Base-by-base conservation (phyloP, 1,140 invertebrate genomes). In the Megalopta genalis region DNA sequence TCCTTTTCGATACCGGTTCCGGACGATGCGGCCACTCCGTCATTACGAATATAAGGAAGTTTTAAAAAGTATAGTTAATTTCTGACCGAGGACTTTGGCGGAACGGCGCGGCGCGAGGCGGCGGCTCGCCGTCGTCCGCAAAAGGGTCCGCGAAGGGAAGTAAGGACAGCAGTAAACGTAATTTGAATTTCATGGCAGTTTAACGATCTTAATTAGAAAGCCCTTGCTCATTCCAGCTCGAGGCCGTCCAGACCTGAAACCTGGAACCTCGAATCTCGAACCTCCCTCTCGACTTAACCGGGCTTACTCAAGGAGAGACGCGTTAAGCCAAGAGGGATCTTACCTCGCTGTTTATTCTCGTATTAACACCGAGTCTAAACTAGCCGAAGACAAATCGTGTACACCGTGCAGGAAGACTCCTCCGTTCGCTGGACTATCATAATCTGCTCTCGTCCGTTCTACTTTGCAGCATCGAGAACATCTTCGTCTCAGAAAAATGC, bases 161-260 rank as follows among this genome's bases (percentile, higher is more conserved):
- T 86, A 84, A 87, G 86, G 84, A 86, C 82, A 87, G 79, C 79
- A 84, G 87, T 87, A 87, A 88, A 87, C 82, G 86, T 86, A 88
- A 89, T 89, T 88, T 88, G 88, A 88, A 89, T 89, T 89, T 89
- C 88, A 89, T 88, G 88, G 82, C 87, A 88, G 87, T 88, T 89
- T 89, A 89, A 89, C 88, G 88, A 88, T 89, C 88, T 89, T 89
- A 89, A 89, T 89, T 89, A 89, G 88, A 87, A 88, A 87, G 84
- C 87, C 82, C 87, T 88, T 79, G 86, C 82, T 87, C 87, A 79
- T 87, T 77, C 81, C 77, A 69, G 80, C 81, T 86, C 59, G 81
- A 86, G 82, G 80, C 83, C 82, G 84, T 85, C 71, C 85, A 83
- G 84, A 86, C 71, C 77, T 83, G 83, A 74, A 84, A 77, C 77